Evolutionary conservation across 2,888 invertebrate species (phyloP), one percentile per base, ranked within the genome.

Genomic region (Pandemis cinnamomeana): DNA sequence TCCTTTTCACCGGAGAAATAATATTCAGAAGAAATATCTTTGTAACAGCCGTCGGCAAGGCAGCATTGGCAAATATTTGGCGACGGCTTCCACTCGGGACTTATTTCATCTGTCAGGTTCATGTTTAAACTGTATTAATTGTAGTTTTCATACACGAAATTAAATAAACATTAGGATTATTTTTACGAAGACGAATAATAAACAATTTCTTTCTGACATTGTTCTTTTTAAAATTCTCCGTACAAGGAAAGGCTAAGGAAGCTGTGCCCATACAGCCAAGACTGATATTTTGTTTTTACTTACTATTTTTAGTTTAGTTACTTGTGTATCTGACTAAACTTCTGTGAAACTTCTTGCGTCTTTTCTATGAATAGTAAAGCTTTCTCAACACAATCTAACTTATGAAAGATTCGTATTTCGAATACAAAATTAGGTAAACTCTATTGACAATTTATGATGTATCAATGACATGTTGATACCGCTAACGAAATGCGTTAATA

Each of bases 1-100:
- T 86, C 85, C 77, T 79, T 84, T 46, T 80, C 79, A 3, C 80
- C 84, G 48, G 76, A 79, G 77, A 71, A 77, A 44, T 78, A 78
- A 73, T 83, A 85, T 78, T 84, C 83, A 0, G 78, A 71, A 0
- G 80, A 81, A 72, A 86, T 81, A 78, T 84, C 80, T 67, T 80
- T 82, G 60, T 71, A 81, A 79, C 82, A 78, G 36, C 79, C 82
- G 15, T 75, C 77, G 42, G 79, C 78, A 0, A 86, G 69, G 42
- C 90, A 91, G 69, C 89, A 91, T 11, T 87, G 81, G 71, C 90
- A 91, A 75, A 84, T 66, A 60, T 77, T 78, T 7, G 64, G 62
- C 10, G 70, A 46, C 5, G 70, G 73, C 41, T 70, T 74, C 73
- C 73, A 73, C 48, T 48, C 69, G 0, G 58, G 15, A 60, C 11